Evolutionary conservation across 1,140 invertebrate species (phyloP).

Genomic region (Neodiprion pinetum): DNA sequence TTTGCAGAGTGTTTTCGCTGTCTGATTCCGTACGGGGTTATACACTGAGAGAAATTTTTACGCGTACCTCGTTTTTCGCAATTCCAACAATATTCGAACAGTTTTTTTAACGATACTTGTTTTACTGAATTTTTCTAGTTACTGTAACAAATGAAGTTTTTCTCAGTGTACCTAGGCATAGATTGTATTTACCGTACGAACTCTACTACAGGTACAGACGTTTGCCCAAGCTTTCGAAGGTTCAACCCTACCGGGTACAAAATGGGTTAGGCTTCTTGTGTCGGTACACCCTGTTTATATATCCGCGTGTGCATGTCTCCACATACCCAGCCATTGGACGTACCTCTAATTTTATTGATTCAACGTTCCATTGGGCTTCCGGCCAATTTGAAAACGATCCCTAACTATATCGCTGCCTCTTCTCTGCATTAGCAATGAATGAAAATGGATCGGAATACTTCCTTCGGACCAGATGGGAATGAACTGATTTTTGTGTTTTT

Average conservation of each 20-base stretch:
- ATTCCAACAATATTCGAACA: too few species aligned
- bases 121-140: too few species aligned
- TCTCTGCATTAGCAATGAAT: too few species aligned
- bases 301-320: not conserved
- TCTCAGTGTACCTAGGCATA: too few species aligned
- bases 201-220: not conserved
- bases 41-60: not conserved
- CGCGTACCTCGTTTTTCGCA: too few species aligned
- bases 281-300: not conserved
- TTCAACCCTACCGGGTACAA: not conserved
- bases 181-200: not conserved
- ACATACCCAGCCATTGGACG: not conserved
- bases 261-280: not conserved
- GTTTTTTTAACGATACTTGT: too few species aligned
- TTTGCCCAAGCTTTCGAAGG: not conserved
- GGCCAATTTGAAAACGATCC: slow-evolving; percentile 4
- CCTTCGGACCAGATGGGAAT: too few species aligned
- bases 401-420: not conserved
- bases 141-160: too few species aligned
- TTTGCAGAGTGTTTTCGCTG: not conserved
- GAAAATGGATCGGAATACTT: too few species aligned
- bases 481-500: too few species aligned
- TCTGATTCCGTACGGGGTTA: not conserved
- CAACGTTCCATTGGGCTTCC: not conserved
- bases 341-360: slow-evolving; percentile 1